A percentile compares a stretch with the other conserved stretches of the same genome.
Conservation (phyloP, 2,888 invertebrate species). For the Conistra vaccinii region DNA sequence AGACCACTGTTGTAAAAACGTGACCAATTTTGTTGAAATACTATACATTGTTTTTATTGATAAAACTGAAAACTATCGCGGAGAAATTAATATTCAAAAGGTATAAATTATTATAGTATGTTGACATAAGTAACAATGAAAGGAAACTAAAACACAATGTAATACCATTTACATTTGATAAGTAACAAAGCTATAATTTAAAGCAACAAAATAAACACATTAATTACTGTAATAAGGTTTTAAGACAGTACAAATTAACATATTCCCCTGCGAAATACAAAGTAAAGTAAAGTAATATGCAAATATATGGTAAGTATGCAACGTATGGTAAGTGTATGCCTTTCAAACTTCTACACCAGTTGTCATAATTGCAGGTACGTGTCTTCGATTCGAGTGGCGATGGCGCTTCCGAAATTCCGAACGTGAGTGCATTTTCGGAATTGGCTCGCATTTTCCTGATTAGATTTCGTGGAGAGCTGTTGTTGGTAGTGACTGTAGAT, state of each 20-base stretch:
- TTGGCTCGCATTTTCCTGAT: conserved; percentile 64
- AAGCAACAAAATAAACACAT: conserved; percentile 48
- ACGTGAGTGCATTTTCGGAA: conserved; percentile 61
- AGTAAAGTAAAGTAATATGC: conserved; percentile 57
- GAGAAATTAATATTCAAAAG: not conserved
- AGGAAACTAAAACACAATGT: conserved; percentile 38
- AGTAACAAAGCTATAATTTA: conserved; percentile 41
- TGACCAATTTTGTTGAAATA: too few relatives aligned
- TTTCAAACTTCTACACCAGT: conserved; percentile 67
- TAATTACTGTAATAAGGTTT: conserved; percentile 55
- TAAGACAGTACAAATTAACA: conserved; percentile 56
- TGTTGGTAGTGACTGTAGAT: conserved; percentile 34
- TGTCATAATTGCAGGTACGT: conserved; percentile 80
- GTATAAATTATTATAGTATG: not conserved
- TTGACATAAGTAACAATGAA: conserved; percentile 30
- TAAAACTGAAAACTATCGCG: not conserved
- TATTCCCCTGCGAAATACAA: conserved; percentile 50
- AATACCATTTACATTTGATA: conserved; percentile 41
- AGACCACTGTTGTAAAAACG: too few relatives aligned
- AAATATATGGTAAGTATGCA: conserved; percentile 36
- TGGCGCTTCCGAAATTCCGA: conserved; percentile 67
- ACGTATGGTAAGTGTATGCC: conserved; percentile 62
- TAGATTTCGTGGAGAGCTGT: conserved; percentile 47
- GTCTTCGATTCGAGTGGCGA: conserved; percentile 75
- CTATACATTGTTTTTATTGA: too few relatives aligned